These are phyloP conservation scores for Bombus sibiricus DNA, from an alignment of 1,140 invertebrate genomes.

Conservation along the genomic window DNA sequence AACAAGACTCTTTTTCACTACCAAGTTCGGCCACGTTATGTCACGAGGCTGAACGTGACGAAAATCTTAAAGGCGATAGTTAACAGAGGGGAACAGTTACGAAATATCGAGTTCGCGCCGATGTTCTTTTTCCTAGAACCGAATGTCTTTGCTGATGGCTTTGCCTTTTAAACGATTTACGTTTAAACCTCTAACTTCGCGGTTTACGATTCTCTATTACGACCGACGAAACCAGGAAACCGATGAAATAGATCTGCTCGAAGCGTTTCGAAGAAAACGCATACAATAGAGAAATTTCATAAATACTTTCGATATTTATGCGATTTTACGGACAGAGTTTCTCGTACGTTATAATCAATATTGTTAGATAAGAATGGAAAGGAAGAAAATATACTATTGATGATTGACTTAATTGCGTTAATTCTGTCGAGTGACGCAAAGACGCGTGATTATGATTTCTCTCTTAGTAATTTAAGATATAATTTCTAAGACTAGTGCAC, in stretches of 20 bases:
- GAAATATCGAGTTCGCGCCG: slow-evolving; percentile 34
- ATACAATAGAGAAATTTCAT: background rate
- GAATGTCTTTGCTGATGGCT: slow-evolving; percentile 2
- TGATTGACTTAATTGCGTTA: background rate
- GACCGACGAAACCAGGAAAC: background rate
- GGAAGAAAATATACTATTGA: background rate
- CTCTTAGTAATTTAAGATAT: background rate
- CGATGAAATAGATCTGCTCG: background rate
- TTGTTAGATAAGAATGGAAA: background rate
- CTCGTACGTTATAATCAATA: background rate
- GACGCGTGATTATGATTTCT: background rate
- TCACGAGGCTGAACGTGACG: slow-evolving; percentile 42
- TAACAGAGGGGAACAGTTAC: slow-evolving; percentile 19
- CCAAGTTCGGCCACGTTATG: slow-evolving; percentile 30
- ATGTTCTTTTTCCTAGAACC: slow-evolving; percentile 27
- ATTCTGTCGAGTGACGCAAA: background rate
- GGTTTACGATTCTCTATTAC: background rate
- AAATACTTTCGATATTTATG: background rate
- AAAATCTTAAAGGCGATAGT: slow-evolving; percentile 35
- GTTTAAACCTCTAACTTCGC: background rate
- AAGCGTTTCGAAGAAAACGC: background rate
- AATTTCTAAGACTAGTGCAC: background rate
- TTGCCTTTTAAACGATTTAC: background rate
- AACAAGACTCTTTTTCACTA: slow-evolving; percentile 6
- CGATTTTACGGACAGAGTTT: background rate